Conservation (phyloP, 2,797 vertebrate genomes). For the Sebastes trivittatus region DNA sequence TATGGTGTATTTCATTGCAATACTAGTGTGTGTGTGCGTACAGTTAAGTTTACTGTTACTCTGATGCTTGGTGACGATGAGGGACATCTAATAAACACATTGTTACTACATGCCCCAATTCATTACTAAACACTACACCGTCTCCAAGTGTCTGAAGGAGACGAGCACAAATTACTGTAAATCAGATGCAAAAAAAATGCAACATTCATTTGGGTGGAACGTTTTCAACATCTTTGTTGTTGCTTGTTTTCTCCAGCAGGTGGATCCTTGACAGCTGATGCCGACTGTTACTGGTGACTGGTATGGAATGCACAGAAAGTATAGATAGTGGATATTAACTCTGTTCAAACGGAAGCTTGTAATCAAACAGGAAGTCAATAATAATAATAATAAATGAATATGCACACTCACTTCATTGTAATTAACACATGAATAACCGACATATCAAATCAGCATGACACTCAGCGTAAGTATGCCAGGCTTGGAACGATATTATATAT, state of each 20-base stretch:
- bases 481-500: neutral
- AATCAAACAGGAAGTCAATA: neutral
- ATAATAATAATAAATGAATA: neutral
- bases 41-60: neutral
- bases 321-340: neutral
- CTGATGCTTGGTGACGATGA: neutral
- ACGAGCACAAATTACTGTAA: neutral
- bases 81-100: neutral
- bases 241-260: constrained; percentile 3
- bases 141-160: neutral
- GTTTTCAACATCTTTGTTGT: neutral
- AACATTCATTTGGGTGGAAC: neutral
- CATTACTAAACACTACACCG: neutral
- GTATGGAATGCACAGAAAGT: neutral
- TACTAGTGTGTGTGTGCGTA: neutral
- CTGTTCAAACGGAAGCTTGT: neutral
- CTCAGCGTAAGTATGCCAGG: neutral
- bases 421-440: too few relatives aligned
- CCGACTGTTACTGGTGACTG: neutral
- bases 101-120: neutral
- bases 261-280: neutral
- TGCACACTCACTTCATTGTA: too few relatives aligned
- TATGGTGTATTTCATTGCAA: neutral
- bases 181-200: neutral
- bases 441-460: neutral